Base-by-base conservation (phyloP, 2,888 invertebrate genomes). In the Epinotia brunnichana region DNA sequence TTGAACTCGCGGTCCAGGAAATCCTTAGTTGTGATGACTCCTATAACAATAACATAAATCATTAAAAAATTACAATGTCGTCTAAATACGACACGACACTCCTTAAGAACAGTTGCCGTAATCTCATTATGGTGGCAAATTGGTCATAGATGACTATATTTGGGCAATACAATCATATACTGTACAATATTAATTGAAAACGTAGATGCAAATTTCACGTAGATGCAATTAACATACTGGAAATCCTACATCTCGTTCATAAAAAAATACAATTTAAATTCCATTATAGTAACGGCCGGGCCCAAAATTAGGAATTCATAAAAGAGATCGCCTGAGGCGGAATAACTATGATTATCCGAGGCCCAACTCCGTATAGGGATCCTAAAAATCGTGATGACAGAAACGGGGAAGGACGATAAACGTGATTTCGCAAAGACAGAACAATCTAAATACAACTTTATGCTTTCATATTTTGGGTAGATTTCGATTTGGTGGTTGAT, bases 1-100 rank as follows among this genome's bases (percentile, higher is more conserved):
- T 96, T 96, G 56, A 94, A 92, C 91, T 99, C 99, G 59, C 98
- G 95, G 88, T 99, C 98, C 79, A 99, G 92, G 2, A 96, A 94
- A 81, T 96, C 95, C 78, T 95, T 96, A 68, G 98, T 97, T 71
- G 95, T 95, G 79, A 99, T 97, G 84, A 97, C 95, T 67, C 99
- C 98, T 97, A 93, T 15, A 86, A 90, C 73, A 82, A 85, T 3
- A 24, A 48, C 2, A 48, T 15, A 0, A 21, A 24, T 17, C 11
- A 62, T 24, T 48, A 19, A 3, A n/a, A 17, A 53, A 53, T 53
- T 1, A 10, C 1, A 53, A 0, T 11, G 19, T 53, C n/a, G 17
- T 7, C 35, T 7, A 13, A 13, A 41, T 9, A 41, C 13, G 11
- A 41, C 41, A 41, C 13, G 11, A 11, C 11, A 39, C 39, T 39